Conservation (phyloP, 1,140 invertebrate species). For the Drosophila teissieri region DNA sequence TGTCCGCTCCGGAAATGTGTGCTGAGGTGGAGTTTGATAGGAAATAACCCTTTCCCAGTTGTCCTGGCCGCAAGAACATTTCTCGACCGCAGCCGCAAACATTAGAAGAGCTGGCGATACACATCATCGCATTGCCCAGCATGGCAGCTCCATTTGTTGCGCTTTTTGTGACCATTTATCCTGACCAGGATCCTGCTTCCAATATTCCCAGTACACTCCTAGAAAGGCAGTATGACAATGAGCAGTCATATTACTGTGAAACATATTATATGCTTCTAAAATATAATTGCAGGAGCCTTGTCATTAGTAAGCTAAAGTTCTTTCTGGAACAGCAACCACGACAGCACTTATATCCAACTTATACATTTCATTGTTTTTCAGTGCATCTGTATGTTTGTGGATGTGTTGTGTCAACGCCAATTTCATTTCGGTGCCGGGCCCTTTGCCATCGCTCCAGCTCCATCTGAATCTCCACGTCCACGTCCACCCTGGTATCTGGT, state of each 20-base stretch:
- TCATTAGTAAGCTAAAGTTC: neutral
- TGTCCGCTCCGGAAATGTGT: slow-evolving; percentile 45
- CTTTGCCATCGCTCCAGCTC: slow-evolving; percentile 20
- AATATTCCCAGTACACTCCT: neutral
- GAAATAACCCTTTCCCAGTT: slow-evolving; percentile 8
- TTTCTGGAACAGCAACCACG: too few relatives aligned
- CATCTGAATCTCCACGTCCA: slow-evolving; percentile 24
- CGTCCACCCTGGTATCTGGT: slow-evolving; percentile 47
- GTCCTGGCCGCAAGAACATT: slow-evolving; percentile 47
- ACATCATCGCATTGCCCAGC: slow-evolving; percentile 48
- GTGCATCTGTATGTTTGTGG: slow-evolving; percentile 16
- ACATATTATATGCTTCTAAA: neutral
- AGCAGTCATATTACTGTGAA: neutral
- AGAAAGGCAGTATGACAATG: neutral
- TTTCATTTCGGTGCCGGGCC: slow-evolving; percentile 55
- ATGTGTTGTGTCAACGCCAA: slow-evolving; percentile 48
- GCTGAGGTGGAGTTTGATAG: slow-evolving; percentile 12
- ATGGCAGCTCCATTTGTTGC: slow-evolving; percentile 52
- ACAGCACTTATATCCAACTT: too few relatives aligned
- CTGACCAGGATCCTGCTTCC: slow-evolving; percentile 5
- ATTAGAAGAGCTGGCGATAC: slow-evolving; percentile 61
- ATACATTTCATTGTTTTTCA: neutral
- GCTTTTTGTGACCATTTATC: slow-evolving; percentile 58
- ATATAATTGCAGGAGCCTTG: neutral
- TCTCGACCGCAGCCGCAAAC: slow-evolving; percentile 59